Conservation (phyloP, 2,888 invertebrate species). For the Nasonovia ribisnigri region DNA sequence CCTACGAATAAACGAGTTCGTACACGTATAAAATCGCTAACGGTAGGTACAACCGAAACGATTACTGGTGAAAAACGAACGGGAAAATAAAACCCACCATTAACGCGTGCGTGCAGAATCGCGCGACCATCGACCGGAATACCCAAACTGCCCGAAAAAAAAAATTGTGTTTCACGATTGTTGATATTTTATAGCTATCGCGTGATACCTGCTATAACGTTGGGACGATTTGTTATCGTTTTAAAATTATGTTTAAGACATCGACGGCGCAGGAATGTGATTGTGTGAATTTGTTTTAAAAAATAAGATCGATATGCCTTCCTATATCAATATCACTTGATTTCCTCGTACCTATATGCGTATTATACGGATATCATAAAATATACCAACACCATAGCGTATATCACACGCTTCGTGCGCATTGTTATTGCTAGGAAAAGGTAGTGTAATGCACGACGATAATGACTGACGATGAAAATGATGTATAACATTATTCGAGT, state of each 20-base stretch:
- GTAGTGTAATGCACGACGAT: background rate
- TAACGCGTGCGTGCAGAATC: background rate
- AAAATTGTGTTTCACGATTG: background rate
- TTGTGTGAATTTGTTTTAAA: background rate
- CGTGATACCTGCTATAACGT: background rate
- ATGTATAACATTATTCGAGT: background rate
- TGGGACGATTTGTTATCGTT: background rate
- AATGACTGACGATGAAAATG: background rate
- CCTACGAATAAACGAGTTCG: background rate
- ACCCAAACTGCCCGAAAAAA: background rate
- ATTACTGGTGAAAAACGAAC: background rate
- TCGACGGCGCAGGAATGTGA: background rate
- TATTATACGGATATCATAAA: background rate
- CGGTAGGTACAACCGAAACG: background rate
- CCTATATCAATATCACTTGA: background rate
- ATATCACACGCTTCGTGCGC: background rate
- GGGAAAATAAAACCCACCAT: background rate
- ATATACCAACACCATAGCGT: background rate
- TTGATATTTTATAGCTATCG: background rate
- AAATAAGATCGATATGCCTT: background rate
- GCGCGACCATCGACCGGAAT: background rate
- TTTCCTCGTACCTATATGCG: background rate
- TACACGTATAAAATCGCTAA: slow-evolving; percentile 9
- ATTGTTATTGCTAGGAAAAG: background rate
- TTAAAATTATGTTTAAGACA: background rate